Conservation (phyloP, 2,113 vertebrate species). For the Tinamus guttatus region DNA sequence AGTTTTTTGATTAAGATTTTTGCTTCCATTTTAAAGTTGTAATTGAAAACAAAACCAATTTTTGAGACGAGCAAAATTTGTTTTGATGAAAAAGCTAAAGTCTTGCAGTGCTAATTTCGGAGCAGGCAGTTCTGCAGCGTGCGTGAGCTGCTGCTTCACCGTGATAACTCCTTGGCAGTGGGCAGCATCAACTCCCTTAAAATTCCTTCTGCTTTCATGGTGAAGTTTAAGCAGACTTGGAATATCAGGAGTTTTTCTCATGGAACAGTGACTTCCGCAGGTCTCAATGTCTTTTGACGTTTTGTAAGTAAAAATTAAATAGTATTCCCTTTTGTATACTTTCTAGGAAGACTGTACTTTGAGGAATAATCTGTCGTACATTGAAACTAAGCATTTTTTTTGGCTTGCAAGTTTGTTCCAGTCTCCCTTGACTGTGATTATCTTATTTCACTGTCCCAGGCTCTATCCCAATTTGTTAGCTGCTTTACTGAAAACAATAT, state of each 20-base stretch:
- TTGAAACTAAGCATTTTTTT: conserved; percentile 31
- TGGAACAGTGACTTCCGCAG: not conserved
- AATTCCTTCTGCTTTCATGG: not conserved
- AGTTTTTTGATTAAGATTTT: not conserved
- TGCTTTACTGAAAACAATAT: not conserved
- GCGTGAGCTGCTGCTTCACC: not conserved
- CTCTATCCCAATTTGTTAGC: not conserved
- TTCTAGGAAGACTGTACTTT: not conserved
- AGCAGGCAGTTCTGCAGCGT: not conserved
- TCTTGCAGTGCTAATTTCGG: conserved; percentile 2
- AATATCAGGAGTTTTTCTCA: not conserved
- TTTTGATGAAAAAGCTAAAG: not conserved
- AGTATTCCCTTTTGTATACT: not conserved
- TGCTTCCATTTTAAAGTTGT: not conserved
- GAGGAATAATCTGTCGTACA: not conserved
- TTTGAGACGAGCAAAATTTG: not conserved
- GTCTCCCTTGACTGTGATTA: not conserved
- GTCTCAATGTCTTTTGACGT: not conserved
- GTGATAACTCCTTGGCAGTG: not conserved
- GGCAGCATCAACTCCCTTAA: not conserved
- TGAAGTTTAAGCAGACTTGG: not conserved
- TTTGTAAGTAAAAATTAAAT: not conserved
- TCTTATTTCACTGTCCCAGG: not conserved
- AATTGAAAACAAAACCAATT: not conserved
- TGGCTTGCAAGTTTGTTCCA: not conserved